phyloP scores from a whole-genome alignment of 2,113 vertebrate genomes.

The Megatriorchis doriae region DNA sequence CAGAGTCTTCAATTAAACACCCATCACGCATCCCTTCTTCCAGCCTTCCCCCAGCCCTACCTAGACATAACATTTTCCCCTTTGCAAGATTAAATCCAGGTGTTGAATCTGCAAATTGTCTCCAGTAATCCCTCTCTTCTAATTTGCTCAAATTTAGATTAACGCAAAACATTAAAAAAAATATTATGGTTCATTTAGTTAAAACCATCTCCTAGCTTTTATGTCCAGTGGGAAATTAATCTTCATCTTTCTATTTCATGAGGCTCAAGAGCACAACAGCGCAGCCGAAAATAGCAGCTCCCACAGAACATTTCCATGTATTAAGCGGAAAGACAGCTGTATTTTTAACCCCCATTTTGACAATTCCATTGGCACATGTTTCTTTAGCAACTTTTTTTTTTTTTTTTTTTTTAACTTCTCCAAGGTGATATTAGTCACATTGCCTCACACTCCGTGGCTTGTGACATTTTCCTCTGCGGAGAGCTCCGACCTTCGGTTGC shows the following conservation, averaged over 20 bases:
- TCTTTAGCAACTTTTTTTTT: neutral
- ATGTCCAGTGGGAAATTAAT: constrained; percentile 27
- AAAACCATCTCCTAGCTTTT: neutral
- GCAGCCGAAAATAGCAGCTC: neutral
- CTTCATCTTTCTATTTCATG: neutral
- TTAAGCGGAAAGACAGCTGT: neutral
- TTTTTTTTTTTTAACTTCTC: neutral
- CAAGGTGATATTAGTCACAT: neutral
- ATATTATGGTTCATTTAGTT: neutral
- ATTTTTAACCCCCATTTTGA: neutral
- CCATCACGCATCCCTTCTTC: too few relatives aligned
- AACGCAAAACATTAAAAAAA: neutral
- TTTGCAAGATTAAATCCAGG: neutral
- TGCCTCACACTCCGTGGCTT: neutral
- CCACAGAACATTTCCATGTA: neutral
- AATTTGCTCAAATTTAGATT: neutral
- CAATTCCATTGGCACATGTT: neutral
- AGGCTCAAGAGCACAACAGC: neutral
- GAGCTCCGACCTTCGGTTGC: rapidly evolving
- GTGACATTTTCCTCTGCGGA: rapidly evolving
- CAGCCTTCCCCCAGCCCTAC: neutral
- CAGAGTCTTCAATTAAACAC: neutral
- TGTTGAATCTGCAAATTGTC: neutral
- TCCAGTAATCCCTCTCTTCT: neutral
- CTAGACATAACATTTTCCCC: neutral